Evolutionary conservation across 2,797 vertebrate species (phyloP).

Genomic region (Trachurus trachurus): DNA sequence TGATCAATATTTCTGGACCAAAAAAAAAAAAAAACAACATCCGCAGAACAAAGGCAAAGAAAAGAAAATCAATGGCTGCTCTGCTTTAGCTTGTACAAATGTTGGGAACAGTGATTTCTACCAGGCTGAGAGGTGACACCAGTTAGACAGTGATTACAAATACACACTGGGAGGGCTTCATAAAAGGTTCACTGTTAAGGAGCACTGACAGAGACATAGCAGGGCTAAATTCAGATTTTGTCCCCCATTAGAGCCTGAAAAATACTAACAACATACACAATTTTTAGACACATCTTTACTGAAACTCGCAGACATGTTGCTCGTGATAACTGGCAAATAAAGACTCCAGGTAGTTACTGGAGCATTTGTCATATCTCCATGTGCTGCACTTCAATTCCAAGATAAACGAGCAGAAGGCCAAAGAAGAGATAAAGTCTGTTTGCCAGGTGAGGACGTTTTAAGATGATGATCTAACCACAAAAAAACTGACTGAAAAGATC

Average conservation of each 20-base stretch:
- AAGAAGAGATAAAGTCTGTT: not conserved
- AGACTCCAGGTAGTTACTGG: not conserved
- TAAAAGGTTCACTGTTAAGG: not conserved
- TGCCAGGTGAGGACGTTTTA: constrained; percentile 9
- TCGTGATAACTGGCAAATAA: not conserved
- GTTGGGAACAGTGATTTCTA: constrained; percentile 35
- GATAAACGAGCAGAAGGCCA: not conserved
- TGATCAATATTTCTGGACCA: constrained; percentile 51
- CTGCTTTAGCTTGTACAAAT: constrained; percentile 40
- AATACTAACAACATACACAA: not conserved
- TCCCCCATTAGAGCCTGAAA: not conserved
- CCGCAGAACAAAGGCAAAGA: constrained; percentile 42
- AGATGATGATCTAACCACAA: not conserved
- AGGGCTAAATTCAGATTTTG: not conserved
- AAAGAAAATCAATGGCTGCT: constrained; percentile 51
- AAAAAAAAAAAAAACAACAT: constrained; percentile 40
- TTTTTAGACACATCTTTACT: not conserved
- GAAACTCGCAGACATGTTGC: not conserved
- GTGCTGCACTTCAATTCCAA: constrained; percentile 14
- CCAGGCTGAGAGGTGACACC: constrained; percentile 25
- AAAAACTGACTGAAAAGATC: constrained; percentile 8
- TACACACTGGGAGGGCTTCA: not conserved
- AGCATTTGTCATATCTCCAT: not conserved
- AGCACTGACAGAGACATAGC: not conserved
- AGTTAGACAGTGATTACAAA: constrained; percentile 9